A percentile compares a stretch with the other conserved stretches of the same genome.
Conservation (phyloP, 2,888 invertebrate genomes). For the Myathropa florea region DNA sequence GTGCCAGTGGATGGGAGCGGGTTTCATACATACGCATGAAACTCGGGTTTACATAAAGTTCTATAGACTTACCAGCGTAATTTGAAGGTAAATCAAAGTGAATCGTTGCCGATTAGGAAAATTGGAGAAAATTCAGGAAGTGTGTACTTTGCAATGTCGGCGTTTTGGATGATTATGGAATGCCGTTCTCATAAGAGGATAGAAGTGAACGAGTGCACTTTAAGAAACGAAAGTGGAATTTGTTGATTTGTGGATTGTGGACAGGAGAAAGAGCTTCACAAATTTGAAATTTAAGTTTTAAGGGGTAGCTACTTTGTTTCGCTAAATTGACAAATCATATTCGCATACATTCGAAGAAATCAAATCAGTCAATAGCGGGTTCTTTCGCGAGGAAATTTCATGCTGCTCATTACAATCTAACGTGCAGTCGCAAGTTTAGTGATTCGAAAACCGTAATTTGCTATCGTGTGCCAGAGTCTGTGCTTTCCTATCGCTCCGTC, state of each 20-base stretch:
- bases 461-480: too few species aligned
- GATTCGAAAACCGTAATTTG: too few species aligned
- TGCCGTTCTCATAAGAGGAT: not conserved
- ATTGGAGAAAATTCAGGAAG: not conserved
- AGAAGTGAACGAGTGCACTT: not conserved
- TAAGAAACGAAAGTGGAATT: not conserved
- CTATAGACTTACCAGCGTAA: not conserved
- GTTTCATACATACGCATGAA: not conserved
- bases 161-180: not conserved
- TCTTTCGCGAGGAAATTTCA: too few species aligned
- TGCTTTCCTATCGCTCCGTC: too few species aligned
- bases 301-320: too few species aligned
- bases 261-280: not conserved
- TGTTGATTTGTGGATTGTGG: not conserved
- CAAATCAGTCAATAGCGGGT: too few species aligned
- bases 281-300: too few species aligned
- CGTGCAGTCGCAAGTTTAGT: too few species aligned
- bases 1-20: conserved; percentile 10
- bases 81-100: not conserved
- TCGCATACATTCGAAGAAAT: too few species aligned
- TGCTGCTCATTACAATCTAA: too few species aligned
- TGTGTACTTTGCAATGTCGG: not conserved
- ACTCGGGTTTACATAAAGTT: not conserved
- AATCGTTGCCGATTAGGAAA: not conserved
- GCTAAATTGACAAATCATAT: too few species aligned